phyloP scores from a whole-genome alignment of 2,113 vertebrate species.

The Alligator sinensis region DNA sequence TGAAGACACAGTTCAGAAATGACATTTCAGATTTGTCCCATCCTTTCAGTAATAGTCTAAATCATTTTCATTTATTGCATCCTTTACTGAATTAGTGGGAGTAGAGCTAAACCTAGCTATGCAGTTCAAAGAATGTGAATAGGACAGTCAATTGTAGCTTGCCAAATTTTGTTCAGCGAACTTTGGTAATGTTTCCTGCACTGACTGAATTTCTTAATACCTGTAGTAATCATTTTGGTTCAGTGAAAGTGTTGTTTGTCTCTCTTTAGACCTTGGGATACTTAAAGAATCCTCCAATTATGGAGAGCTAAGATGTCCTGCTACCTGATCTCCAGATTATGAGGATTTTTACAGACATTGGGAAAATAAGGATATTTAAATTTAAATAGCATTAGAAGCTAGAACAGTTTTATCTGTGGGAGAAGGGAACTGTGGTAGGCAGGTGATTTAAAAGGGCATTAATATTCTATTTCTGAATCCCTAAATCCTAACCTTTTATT shows the following conservation, averaged over 20 bases:
- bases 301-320: too few relatives aligned
- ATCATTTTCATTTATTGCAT: not conserved
- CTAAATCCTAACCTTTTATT: too few relatives aligned
- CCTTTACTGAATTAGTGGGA: not conserved
- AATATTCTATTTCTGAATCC: too few relatives aligned
- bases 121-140: not conserved
- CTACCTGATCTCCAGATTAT: too few relatives aligned
- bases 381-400: too few relatives aligned
- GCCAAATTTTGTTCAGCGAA: not conserved
- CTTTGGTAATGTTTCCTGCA: not conserved
- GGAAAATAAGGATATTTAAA: too few relatives aligned
- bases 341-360: too few relatives aligned
- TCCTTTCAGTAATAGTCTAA: not conserved
- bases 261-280: not conserved
- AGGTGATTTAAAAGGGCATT: too few relatives aligned
- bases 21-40: not conserved
- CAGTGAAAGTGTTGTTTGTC: not conserved
- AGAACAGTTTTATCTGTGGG: too few relatives aligned
- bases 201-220: not conserved
- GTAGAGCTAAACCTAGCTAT: not conserved
- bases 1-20: not conserved
- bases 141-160: not conserved
- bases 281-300: too few relatives aligned
- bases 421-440: too few relatives aligned
- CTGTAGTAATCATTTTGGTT: not conserved